Conservation (phyloP, 1,140 invertebrate genomes). For the Lineus longissimus region DNA sequence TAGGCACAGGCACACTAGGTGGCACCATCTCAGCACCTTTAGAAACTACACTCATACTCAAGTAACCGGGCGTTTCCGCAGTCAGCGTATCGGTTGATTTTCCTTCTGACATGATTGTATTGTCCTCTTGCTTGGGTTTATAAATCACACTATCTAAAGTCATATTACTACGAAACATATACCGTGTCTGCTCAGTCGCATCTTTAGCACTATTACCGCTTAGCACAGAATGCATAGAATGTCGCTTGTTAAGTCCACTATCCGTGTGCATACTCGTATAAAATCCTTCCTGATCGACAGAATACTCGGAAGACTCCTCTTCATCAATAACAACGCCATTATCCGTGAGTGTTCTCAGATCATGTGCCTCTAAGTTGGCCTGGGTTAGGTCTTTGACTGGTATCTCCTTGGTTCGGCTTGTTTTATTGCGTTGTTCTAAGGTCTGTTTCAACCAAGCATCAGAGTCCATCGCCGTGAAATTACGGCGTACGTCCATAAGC, state of each 20-base stretch:
- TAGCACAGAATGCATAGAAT: no score
- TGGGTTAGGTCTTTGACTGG: neutral
- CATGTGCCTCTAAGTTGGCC: neutral
- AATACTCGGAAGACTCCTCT: neutral
- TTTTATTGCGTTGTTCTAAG: neutral
- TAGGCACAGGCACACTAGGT: no score
- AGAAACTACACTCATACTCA: no score
- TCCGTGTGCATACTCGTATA: constrained; percentile 7
- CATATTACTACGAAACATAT: no score
- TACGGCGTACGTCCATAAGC: neutral
- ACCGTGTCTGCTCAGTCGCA: no score
- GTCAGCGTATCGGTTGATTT: no score
- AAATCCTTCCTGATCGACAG: constrained; percentile 7
- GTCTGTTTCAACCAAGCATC: constrained; percentile 2
- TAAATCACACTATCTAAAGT: no score
- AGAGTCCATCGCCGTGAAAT: neutral
- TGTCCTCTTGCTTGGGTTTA: no score
- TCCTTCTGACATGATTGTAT: no score
- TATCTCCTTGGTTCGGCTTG: neutral
- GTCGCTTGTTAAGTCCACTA: neutral
- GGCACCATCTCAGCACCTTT: no score
- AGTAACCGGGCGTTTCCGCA: no score
- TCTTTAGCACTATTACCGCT: no score
- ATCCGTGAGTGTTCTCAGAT: neutral
- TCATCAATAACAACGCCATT: neutral